Percentiles rank a stretch among this genome's conserved stretches.
These are phyloP conservation scores for Sycobia sp. DNA, from an alignment of 1,140 invertebrate species.

Conservation along the genomic window DNA sequence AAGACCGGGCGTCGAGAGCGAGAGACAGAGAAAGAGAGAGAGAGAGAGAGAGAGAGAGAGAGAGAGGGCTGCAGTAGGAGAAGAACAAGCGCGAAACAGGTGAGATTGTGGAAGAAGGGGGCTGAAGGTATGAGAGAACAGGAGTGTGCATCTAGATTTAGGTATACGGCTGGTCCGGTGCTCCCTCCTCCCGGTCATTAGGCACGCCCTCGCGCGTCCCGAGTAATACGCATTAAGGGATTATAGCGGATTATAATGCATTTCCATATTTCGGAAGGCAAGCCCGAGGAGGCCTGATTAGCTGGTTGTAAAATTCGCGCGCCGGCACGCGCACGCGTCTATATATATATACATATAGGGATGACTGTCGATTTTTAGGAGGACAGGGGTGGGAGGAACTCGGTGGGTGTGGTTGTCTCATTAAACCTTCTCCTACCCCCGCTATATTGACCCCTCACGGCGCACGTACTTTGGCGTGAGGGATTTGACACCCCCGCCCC, in stretches of 20 bases:
- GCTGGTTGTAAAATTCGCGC: conserved; percentile 15
- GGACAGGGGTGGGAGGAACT: too few relatives aligned
- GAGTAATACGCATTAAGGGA: neutral
- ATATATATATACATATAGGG: neutral
- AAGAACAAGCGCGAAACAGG: neutral
- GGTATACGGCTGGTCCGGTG: too few relatives aligned
- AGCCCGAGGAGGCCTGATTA: conserved; percentile 28
- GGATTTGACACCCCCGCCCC: too few relatives aligned
- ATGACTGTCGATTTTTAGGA: neutral
- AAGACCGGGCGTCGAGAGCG: too few relatives aligned
- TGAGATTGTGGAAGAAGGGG: neutral
- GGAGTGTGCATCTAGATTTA: neutral
- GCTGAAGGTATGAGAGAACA: too few relatives aligned
- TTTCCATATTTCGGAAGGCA: conserved; percentile 23
- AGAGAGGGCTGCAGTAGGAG: neutral
- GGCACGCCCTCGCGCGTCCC: neutral
- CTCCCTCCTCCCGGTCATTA: too few relatives aligned
- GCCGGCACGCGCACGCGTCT: neutral
- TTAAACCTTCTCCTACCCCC: too few relatives aligned
- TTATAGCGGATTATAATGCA: conserved; percentile 3
- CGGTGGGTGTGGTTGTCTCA: too few relatives aligned
- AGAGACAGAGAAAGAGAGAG: neutral
- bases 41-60: neutral
- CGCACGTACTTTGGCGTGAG: too few relatives aligned
- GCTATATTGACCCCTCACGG: too few relatives aligned